These are phyloP conservation scores for Calypte anna DNA, from an alignment of 2,113 vertebrate genomes.

Conservation along the genomic window DNA sequence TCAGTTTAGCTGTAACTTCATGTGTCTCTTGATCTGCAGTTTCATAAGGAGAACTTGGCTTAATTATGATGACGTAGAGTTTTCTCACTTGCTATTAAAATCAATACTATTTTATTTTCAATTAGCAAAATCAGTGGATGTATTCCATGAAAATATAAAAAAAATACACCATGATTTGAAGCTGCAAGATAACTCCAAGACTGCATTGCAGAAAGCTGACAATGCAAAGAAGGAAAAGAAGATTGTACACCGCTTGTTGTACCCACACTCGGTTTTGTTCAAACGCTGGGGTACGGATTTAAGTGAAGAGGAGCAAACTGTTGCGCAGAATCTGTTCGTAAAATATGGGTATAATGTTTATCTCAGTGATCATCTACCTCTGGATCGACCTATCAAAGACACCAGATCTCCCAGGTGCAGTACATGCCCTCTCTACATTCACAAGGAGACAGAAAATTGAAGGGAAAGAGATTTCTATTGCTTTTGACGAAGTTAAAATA, in stretches of 20 bases:
- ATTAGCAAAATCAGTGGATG: constrained; percentile 2
- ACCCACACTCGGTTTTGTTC: constrained; percentile 34
- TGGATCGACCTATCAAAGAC: constrained; percentile 19
- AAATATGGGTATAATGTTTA: constrained; percentile 55
- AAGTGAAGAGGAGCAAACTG: constrained; percentile 24
- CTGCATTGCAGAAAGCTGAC: background rate
- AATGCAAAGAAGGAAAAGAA: background rate
- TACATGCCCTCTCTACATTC: background rate
- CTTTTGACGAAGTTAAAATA: background rate
- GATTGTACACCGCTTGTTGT: background rate
- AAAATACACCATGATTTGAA: background rate
- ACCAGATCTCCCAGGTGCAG: constrained; percentile 31
- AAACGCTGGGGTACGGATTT: constrained; percentile 20
- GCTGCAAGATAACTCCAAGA: background rate
- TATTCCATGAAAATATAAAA: background rate
- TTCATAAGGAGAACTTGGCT: background rate
- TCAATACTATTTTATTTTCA: background rate
- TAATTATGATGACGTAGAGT: background rate
- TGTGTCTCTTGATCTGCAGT: background rate
- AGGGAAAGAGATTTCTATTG: background rate
- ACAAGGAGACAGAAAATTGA: background rate
- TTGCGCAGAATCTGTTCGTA: constrained; percentile 40
- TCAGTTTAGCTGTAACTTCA: background rate
- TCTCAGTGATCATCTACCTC: constrained; percentile 39
- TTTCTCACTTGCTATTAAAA: background rate